Percentiles rank a stretch among this genome's conserved stretches.
Evolutionary conservation across 2,888 invertebrate genomes (phyloP).

Genomic region (Stomorhina lunata): DNA sequence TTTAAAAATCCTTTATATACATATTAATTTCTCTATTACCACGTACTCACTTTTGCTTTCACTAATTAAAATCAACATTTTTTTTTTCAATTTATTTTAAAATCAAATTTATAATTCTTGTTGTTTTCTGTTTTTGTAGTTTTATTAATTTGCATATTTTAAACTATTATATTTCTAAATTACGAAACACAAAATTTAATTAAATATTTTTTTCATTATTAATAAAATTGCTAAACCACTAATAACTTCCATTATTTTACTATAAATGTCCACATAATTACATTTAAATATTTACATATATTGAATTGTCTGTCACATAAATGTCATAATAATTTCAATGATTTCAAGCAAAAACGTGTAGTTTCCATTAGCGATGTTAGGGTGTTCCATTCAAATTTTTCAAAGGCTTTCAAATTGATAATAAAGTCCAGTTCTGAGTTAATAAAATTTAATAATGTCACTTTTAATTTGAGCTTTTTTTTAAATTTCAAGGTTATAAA

Average conservation of each 20-base stretch:
- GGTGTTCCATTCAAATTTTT: too few species aligned
- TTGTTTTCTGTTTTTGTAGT: background rate
- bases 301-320: slow-evolving; percentile 35
- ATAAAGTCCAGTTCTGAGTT: too few species aligned
- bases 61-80: too few species aligned
- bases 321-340: slow-evolving; percentile 35
- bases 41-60: too few species aligned
- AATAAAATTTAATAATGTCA: too few species aligned
- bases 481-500: too few species aligned
- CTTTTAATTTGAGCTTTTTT: too few species aligned
- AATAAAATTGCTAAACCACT: slow-evolving; percentile 25
- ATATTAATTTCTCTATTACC: too few species aligned
- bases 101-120: background rate
- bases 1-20: too few species aligned
- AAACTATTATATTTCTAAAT: background rate
- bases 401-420: too few species aligned
- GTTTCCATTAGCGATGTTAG: background rate
- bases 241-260: slow-evolving; percentile 14
- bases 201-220: background rate
- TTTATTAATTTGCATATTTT: background rate
- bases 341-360: background rate
- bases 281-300: slow-evolving; percentile 12
- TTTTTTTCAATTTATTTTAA: too few species aligned
- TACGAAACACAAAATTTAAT: background rate
- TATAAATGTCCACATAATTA: background rate